phyloP scores from a whole-genome alignment of 2,888 invertebrate species.

The Hylaea fasciaria region DNA sequence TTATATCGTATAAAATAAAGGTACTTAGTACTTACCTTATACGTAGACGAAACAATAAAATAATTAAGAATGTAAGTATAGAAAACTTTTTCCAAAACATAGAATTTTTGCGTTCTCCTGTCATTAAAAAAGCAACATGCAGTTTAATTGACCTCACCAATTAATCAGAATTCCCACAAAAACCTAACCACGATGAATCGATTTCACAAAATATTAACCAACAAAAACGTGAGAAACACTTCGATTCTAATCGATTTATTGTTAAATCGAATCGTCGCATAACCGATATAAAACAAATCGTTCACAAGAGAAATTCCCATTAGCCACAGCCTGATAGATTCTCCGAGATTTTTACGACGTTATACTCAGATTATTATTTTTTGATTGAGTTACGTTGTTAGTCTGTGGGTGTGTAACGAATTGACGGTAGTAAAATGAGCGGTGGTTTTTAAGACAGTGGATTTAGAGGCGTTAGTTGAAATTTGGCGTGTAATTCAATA shows the following conservation, averaged over 20 bases:
- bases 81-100: slow-evolving; percentile 6
- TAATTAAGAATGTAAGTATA: neutral
- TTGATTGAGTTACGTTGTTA: slow-evolving; percentile 45
- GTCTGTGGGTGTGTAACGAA: slow-evolving; percentile 63
- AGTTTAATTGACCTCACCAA: slow-evolving; percentile 15
- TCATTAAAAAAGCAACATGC: neutral
- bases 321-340: slow-evolving; percentile 54
- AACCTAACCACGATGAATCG: slow-evolving; percentile 69
- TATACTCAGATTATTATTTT: slow-evolving; percentile 48
- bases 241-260: slow-evolving; percentile 68
- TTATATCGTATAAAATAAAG: neutral
- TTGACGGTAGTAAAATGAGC: slow-evolving; percentile 64
- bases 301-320: slow-evolving; percentile 56
- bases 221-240: slow-evolving; percentile 82
- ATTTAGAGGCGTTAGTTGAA: slow-evolving; percentile 67
- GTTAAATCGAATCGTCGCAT: slow-evolving; percentile 75
- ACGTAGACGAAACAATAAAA: slow-evolving; percentile 4
- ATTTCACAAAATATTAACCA: slow-evolving; percentile 74
- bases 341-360: slow-evolving; percentile 40
- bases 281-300: slow-evolving; percentile 76
- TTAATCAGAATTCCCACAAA: slow-evolving; percentile 54
- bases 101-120: slow-evolving; percentile 4
- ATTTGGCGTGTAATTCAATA: slow-evolving; percentile 79
- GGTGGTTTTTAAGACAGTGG: slow-evolving; percentile 61
- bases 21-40: no score